These are phyloP conservation scores for Drosophila jambulina DNA, from an alignment of 1,140 invertebrate species.

Conservation along the genomic window DNA sequence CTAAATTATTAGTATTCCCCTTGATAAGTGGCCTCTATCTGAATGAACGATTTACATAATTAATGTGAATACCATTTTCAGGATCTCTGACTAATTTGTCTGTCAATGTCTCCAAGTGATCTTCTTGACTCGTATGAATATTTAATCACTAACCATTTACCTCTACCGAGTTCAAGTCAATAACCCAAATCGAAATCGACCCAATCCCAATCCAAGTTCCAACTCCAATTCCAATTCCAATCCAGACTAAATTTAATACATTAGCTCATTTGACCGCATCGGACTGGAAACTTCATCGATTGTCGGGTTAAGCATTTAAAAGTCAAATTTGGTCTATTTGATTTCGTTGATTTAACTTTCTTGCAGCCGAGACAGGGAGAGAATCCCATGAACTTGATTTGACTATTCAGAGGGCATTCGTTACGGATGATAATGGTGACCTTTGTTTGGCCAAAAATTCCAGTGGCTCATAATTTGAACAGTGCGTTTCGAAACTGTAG, in stretches of 20 bases:
- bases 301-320: conserved; percentile 52
- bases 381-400: conserved; percentile 58
- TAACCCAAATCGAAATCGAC: conserved; percentile 50
- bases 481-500: conserved; percentile 9
- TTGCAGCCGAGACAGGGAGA: conserved; percentile 14
- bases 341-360: conserved; percentile 47
- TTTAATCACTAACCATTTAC: conserved; percentile 8
- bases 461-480: conserved; percentile 2
- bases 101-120: conserved; percentile 34
- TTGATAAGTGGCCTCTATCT: conserved; percentile 13
- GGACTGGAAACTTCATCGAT: conserved; percentile 26
- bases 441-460: conserved; percentile 42
- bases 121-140: conserved; percentile 27
- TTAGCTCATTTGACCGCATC: conserved; percentile 48
- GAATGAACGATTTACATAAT: conserved; percentile 34
- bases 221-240: not conserved
- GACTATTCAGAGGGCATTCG: conserved; percentile 51
- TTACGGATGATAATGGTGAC: conserved; percentile 58
- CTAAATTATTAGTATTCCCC: conserved; percentile 21
- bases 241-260: conserved; percentile 50
- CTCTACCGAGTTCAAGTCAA: conserved; percentile 27
- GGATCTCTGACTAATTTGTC: conserved; percentile 51
- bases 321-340: conserved; percentile 59
- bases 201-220: conserved; percentile 7
- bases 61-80: conserved; percentile 30